Base-by-base conservation (phyloP, 2,888 invertebrate genomes). In the Thecophora atra region DNA sequence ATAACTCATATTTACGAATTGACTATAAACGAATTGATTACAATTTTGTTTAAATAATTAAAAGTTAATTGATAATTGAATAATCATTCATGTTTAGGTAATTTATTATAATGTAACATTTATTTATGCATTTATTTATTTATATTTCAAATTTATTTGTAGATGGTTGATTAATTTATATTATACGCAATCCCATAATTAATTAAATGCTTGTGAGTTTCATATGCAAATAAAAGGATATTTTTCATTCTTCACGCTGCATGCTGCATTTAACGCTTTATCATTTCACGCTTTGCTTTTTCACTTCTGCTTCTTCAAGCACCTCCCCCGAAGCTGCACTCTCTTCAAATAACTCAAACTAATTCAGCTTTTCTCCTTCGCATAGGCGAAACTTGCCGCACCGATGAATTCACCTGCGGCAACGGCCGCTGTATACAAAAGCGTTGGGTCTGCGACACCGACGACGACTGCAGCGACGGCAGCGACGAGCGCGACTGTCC, bases 321-420 rank as follows among this genome's bases (percentile, higher is more conserved):
- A 37, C 63, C n/a, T 21, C 42, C 42, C 19, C 21, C 37, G 19
- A n/a, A 63, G 19, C 37, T 11, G 6, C 2, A 6, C 5, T 13
- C 11, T 21, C n/a, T 2, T 7, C 11, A 8, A 44, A 3, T 19
- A 8, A 42, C 4, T 19, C 7, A 66, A 28, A 21, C n/a, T 62
- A 51, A 30, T n/a, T 3, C 7, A n/a, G 15, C 13, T 42, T n/a
- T 56, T 58, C 26, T 3, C 51, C 8, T 26, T 69, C 71, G 17
- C 60, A 19, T 69, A 95, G 96, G 95, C 89, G 94, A 93, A 84
- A 96, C 96, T 26, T 97, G 97, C 87, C 92, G 95, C 77, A 91
- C 94, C 69, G 96, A 96, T 85, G 95, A 97, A 87, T 96, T 96
- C 85, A 95, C 95, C n/a, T 97, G 97, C 87, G 91, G 90, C 69